Evolutionary conservation across 1,140 invertebrate species (phyloP).

Genomic region (Danaus melanippus): DNA sequence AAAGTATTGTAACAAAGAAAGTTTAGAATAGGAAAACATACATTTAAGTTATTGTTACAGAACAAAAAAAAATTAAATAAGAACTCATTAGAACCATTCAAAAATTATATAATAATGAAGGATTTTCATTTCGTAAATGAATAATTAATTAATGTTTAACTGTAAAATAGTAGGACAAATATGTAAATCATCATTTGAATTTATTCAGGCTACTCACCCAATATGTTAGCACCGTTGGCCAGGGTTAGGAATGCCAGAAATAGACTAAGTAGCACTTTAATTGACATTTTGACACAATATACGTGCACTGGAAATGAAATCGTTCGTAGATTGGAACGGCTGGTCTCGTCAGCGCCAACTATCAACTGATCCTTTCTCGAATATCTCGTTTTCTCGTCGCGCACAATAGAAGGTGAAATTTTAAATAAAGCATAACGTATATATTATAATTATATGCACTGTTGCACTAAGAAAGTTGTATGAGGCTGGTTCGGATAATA

Average conservation of each 20-base stretch:
- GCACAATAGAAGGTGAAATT: conserved; percentile 71
- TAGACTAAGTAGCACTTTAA: conserved; percentile 49
- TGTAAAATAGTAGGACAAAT: too few species aligned
- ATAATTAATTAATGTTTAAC: too few species aligned
- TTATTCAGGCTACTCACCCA: conserved; percentile 42
- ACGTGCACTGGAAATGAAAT: conserved; percentile 22
- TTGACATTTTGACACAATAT: conserved; percentile 37
- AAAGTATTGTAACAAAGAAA: too few species aligned
- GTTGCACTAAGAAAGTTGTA: conserved; percentile 57
- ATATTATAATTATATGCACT: conserved; percentile 59
- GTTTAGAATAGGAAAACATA: too few species aligned
- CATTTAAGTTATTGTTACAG: too few species aligned
- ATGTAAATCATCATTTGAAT: too few species aligned
- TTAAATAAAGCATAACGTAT: conserved; percentile 62
- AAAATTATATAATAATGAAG: too few species aligned
- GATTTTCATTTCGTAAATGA: too few species aligned
- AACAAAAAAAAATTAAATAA: too few species aligned
- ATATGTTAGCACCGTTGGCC: conserved; percentile 42
- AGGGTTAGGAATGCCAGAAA: conserved; percentile 33
- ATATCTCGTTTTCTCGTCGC: conserved; percentile 60
- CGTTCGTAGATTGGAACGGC: conserved; percentile 28
- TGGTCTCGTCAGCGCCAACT: conserved; percentile 47
- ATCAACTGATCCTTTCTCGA: conserved; percentile 47
- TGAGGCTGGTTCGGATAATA: conserved; percentile 1
- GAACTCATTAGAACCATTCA: too few species aligned